Conservation (phyloP, 2,888 invertebrate genomes). For the Chrysolina americana region DNA sequence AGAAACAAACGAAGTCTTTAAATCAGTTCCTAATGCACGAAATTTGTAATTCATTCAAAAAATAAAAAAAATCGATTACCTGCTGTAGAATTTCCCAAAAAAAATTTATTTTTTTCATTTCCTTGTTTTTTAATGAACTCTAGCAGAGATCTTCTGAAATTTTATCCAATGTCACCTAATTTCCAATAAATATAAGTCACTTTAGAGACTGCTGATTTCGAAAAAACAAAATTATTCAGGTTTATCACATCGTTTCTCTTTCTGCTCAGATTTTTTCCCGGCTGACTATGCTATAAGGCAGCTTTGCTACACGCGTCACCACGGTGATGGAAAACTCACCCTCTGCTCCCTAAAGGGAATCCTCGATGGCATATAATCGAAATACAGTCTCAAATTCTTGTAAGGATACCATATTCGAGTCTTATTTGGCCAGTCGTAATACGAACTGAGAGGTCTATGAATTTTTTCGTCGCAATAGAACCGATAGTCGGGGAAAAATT, state of each 20-base stretch:
- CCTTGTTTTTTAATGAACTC: no score
- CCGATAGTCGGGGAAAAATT: slow-evolving; percentile 56
- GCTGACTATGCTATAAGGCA: neutral
- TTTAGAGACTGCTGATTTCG: no score
- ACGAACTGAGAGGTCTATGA: slow-evolving; percentile 53
- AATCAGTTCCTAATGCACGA: no score
- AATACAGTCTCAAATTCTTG: slow-evolving; percentile 52
- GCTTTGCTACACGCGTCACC: neutral
- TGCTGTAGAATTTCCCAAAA: no score
- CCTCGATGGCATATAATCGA: slow-evolving; percentile 55
- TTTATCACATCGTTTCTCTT: neutral
- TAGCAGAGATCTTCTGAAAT: no score
- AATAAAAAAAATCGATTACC: no score
- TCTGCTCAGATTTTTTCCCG: neutral
- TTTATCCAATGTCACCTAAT: no score
- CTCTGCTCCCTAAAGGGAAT: slow-evolving; percentile 54
- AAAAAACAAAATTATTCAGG: no score
- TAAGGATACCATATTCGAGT: slow-evolving; percentile 57
- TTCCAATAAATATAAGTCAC: no score
- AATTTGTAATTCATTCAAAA: no score
- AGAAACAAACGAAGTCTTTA: no score
- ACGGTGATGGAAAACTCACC: slow-evolving; percentile 44
- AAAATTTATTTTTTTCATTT: no score
- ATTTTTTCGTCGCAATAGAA: slow-evolving; percentile 58
- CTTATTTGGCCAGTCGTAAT: slow-evolving; percentile 54